Evolutionary conservation across 2,797 vertebrate genomes (phyloP).

Genomic region (Galaxias olidus): DNA sequence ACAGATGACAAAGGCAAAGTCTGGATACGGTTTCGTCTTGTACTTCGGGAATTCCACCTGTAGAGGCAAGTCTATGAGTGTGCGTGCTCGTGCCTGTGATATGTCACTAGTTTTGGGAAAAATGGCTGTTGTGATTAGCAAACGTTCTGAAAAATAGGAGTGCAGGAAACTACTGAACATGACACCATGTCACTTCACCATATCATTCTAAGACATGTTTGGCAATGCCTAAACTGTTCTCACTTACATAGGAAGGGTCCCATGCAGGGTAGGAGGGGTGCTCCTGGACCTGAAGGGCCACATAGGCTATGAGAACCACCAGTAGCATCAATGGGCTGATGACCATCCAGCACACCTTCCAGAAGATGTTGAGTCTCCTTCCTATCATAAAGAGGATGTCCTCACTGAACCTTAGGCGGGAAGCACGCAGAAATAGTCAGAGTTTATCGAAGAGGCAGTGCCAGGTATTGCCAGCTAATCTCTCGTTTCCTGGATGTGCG

Average conservation of each 20-base stretch:
- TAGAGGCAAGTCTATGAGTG: too few species aligned
- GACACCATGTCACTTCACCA: too few species aligned
- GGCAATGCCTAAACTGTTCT: too few species aligned
- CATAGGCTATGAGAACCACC: constrained; percentile 76
- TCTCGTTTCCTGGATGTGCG: too few species aligned
- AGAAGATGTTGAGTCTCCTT: constrained; percentile 78
- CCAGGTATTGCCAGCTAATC: neutral
- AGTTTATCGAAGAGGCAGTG: neutral
- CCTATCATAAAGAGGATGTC: constrained; percentile 88
- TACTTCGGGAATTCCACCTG: constrained; percentile 80
- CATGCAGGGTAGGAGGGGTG: constrained; percentile 78
- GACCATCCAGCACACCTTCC: constrained; percentile 83
- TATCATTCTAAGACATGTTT: too few species aligned
- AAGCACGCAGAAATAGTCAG: neutral
- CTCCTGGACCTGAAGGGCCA: constrained; percentile 68
- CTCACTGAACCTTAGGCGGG: constrained; percentile 89
- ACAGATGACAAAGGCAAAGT: constrained; percentile 80
- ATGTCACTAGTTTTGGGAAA: too few species aligned
- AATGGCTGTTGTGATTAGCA: too few species aligned
- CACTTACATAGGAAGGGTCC: constrained; percentile 84
- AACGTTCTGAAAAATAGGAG: too few species aligned
- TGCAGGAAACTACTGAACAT: too few species aligned
- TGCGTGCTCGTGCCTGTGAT: too few species aligned
- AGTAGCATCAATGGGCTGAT: constrained; percentile 85
- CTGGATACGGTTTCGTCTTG: constrained; percentile 76